Conservation (phyloP, 2,113 vertebrate species). For the Psilopsiagon aurifrons region DNA sequence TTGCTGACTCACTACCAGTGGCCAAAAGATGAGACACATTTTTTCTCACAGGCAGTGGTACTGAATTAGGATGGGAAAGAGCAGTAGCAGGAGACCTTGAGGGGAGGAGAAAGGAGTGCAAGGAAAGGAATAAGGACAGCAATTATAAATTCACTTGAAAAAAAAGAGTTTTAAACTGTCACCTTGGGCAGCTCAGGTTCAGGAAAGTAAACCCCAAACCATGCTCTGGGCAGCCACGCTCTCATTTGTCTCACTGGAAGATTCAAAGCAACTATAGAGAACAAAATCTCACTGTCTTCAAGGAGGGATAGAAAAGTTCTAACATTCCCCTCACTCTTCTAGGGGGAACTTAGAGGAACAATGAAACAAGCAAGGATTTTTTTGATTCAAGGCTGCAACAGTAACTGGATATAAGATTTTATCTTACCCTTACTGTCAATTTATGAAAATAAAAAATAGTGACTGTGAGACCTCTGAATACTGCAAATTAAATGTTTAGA, state of each 20-base stretch:
- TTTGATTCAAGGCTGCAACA: neutral
- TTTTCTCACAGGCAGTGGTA: neutral
- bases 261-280: neutral
- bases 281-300: neutral
- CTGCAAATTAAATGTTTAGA: neutral
- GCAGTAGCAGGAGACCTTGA: neutral
- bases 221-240: rapidly evolving
- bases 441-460: neutral
- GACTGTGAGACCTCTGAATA: neutral
- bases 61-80: neutral
- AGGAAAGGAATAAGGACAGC: neutral
- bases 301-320: neutral
- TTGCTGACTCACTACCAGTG: neutral
- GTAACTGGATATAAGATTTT: neutral
- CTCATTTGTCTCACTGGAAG: neutral
- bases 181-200: neutral
- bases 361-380: neutral
- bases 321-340: neutral
- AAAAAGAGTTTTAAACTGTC: neutral
- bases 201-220: neutral
- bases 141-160: neutral
- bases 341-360: neutral
- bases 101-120: neutral
- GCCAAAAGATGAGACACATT: rapidly evolving
- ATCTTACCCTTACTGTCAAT: neutral